A percentile compares a stretch with the other conserved stretches of the same genome.
These are phyloP conservation scores for Cyclopterus lumpus DNA, from an alignment of 2,797 vertebrate species.

Conservation along the genomic window DNA sequence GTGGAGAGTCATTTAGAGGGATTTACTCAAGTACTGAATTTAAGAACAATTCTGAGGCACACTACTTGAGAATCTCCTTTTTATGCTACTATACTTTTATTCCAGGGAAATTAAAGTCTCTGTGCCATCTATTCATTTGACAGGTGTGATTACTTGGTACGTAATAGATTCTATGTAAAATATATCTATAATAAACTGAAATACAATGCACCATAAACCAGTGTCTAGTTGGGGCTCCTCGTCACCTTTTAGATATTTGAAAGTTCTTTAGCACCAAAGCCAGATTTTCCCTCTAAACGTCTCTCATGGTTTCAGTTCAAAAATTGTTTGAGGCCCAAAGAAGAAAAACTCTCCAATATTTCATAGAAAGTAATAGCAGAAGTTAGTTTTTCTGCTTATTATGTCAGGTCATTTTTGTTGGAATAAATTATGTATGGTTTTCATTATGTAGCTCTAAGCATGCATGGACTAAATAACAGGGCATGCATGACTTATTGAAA, in stretches of 20 bases:
- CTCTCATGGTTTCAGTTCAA: not conserved
- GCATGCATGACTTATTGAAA: slow-evolving; percentile 25
- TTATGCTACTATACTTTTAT: not conserved
- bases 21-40: not conserved
- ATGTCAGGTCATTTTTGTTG: not conserved
- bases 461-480: slow-evolving; percentile 2
- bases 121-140: not conserved
- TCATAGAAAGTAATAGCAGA: not conserved
- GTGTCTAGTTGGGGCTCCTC: not conserved
- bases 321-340: not conserved
- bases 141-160: not conserved
- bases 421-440: not conserved
- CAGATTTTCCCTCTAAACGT: not conserved
- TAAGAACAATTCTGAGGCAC: not conserved
- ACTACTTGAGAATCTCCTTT: not conserved
- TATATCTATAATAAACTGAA: not conserved
- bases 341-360: not conserved
- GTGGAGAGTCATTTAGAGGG: not conserved
- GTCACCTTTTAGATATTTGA: not conserved
- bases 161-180: not conserved
- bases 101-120: not conserved
- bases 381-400: not conserved
- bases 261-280: not conserved
- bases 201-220: not conserved
- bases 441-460: slow-evolving; percentile 8